phyloP scores from a whole-genome alignment of 1,140 invertebrate species.

The Oppia nitens region DNA sequence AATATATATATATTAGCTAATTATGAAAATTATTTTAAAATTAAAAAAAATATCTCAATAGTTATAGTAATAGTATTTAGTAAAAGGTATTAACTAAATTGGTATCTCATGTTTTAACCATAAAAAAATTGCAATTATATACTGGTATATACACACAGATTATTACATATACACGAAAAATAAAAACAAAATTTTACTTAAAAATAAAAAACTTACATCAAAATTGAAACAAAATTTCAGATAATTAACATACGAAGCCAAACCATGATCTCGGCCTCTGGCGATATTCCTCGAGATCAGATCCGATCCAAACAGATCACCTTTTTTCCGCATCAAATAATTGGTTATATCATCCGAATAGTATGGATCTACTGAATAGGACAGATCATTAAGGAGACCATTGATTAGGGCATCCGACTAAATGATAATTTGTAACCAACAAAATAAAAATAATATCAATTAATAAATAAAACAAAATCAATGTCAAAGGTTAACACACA shows the following conservation, averaged over 20 bases:
- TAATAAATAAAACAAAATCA: not conserved
- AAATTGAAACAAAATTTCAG: conserved; percentile 57
- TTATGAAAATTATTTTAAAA: conserved; percentile 42
- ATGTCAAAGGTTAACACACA: not conserved
- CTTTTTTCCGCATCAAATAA: conserved; percentile 36
- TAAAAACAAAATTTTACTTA: too few species aligned
- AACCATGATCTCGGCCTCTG: conserved; percentile 37
- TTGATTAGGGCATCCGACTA: not conserved
- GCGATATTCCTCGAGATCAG: conserved; percentile 24
- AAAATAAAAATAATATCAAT: not conserved
- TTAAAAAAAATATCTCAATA: not conserved
- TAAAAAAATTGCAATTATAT: too few species aligned
- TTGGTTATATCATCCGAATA: conserved; percentile 45
- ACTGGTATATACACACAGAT: too few species aligned
- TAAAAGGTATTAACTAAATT: too few species aligned
- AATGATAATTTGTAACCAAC: too few species aligned
- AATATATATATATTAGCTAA: too few species aligned
- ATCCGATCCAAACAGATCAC: conserved; percentile 20
- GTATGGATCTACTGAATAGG: conserved; percentile 12
- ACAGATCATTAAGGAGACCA: not conserved
- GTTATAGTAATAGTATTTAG: conserved; percentile 36
- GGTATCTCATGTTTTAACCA: too few species aligned
- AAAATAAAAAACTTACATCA: conserved; percentile 31
- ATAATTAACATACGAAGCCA: conserved; percentile 34
- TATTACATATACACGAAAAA: too few species aligned